These are phyloP conservation scores for Mechanitis messenoides DNA, from an alignment of 2,888 invertebrate genomes.

Conservation along the genomic window DNA sequence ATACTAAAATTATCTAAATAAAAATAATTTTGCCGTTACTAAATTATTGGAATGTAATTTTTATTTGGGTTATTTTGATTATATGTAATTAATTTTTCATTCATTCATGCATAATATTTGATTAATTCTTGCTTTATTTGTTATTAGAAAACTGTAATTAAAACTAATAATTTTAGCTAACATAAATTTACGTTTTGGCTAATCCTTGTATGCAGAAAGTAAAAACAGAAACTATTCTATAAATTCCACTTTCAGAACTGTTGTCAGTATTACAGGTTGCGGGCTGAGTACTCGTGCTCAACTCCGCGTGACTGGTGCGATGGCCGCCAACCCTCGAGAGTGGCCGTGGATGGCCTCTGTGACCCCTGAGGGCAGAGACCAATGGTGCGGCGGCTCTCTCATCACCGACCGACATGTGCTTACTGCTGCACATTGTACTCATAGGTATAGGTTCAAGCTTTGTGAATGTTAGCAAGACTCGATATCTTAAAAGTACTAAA, in stretches of 20 bases:
- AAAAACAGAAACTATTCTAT: background rate
- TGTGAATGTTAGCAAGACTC: background rate
- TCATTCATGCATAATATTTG: too few relatives aligned
- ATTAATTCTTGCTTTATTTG: too few relatives aligned
- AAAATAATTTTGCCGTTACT: too few relatives aligned
- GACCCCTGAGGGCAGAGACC: slow-evolving; percentile 75
- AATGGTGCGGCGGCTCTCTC: slow-evolving; percentile 88
- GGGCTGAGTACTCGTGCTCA: slow-evolving; percentile 72
- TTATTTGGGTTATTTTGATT: too few relatives aligned
- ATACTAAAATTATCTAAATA: too few relatives aligned
- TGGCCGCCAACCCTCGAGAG: slow-evolving; percentile 80
- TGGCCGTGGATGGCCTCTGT: slow-evolving; percentile 93
- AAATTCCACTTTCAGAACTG: background rate
- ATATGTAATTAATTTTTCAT: too few relatives aligned
- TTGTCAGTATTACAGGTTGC: slow-evolving; percentile 57
- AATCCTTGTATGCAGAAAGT: too few relatives aligned
- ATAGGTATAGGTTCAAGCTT: slow-evolving; percentile 58
- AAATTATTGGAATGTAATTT: too few relatives aligned
- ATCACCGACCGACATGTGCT: slow-evolving; percentile 87
- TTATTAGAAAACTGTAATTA: too few relatives aligned
- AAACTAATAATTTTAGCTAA: too few relatives aligned
- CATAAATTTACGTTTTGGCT: too few relatives aligned
- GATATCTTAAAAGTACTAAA: background rate
- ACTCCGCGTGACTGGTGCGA: slow-evolving; percentile 77
- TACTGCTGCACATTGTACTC: slow-evolving; percentile 85